Base-by-base conservation (phyloP, 2,797 vertebrate genomes). In the Oreonectes daqikongensis region DNA sequence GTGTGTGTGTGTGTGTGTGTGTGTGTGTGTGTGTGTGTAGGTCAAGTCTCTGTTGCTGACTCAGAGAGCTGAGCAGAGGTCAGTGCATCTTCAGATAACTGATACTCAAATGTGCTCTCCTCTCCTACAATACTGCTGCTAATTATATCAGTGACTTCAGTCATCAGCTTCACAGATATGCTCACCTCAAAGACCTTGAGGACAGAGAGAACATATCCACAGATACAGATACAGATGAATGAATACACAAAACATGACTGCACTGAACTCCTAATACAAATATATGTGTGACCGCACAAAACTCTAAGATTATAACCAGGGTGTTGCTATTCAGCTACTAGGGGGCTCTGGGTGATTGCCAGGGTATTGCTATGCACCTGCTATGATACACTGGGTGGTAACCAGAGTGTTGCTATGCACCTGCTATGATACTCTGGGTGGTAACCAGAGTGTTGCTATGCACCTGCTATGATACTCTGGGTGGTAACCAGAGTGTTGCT, bases 31-130 rank as follows among this genome's bases (percentile, higher is more conserved):
- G 79, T 26, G 53, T 63, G 76, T 63, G 72, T 68, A 83, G 79
- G 83, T 82, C 67, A 32, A 66, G 72, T 65, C 73, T 59, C 74
- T 77, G 73, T 84, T 79, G 83, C 80, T 84, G 80, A 82, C 78
- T 84, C 83, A 80, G 80, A 74, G 80, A 72, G 38, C 67, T 78
- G 46, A 67, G 69, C 78, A 82, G 80, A 82, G 76, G 83, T 84
- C 78, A 78, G 71, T 60, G 72, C 57, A 70, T 64, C 63, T 75
- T 69, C 64, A 80, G 78, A 80, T 84, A 67, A 82, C 83, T 78
- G 83, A 84, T 82, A 84, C 78, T 52, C 78, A 40, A n/a, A 61
- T 72, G 70, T 72, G 40, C 78, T 82, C 55, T 63, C 64, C 65
- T 68, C 70, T 22, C 61, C 64, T 57, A 71, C 67, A 78, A 74